Evolutionary conservation across 2,113 vertebrate species (phyloP).

Genomic region (Onychostruthus taczanowskii): DNA sequence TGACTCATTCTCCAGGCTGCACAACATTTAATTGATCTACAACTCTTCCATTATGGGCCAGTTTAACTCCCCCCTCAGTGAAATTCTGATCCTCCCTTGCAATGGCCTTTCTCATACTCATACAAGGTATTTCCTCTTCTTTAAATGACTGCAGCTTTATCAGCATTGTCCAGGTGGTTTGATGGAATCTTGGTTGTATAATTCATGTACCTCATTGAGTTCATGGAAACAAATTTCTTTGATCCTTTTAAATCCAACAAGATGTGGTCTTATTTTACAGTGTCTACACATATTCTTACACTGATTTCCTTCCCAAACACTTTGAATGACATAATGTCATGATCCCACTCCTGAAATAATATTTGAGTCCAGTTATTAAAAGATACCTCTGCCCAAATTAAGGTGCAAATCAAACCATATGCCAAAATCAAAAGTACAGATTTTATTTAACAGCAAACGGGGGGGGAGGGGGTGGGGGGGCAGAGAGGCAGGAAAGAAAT

Average conservation of each 20-base stretch:
- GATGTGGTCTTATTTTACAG: background rate
- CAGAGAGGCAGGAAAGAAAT: background rate
- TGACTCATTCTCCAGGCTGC: background rate
- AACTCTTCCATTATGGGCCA: background rate
- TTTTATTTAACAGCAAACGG: background rate
- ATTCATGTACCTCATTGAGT: background rate
- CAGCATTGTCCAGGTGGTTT: background rate
- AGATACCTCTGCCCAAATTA: background rate
- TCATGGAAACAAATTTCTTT: background rate
- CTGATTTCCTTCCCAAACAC: background rate
- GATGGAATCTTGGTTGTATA: background rate
- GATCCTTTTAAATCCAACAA: background rate
- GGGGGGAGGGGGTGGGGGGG: fast-evolving
- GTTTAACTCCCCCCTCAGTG: background rate
- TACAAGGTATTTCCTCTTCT: background rate
- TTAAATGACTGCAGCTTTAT: background rate
- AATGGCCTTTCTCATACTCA: background rate
- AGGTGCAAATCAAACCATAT: background rate
- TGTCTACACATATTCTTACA: background rate
- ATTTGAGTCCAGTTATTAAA: background rate
- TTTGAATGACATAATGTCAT: background rate
- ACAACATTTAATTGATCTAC: background rate
- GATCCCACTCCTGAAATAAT: background rate
- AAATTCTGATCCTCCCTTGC: background rate
- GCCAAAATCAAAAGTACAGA: background rate